A percentile compares a stretch with the other conserved stretches of the same genome.
These are phyloP conservation scores for Hoplostethus mediterraneus DNA, from an alignment of 2,797 vertebrate genomes.

Conservation along the genomic window DNA sequence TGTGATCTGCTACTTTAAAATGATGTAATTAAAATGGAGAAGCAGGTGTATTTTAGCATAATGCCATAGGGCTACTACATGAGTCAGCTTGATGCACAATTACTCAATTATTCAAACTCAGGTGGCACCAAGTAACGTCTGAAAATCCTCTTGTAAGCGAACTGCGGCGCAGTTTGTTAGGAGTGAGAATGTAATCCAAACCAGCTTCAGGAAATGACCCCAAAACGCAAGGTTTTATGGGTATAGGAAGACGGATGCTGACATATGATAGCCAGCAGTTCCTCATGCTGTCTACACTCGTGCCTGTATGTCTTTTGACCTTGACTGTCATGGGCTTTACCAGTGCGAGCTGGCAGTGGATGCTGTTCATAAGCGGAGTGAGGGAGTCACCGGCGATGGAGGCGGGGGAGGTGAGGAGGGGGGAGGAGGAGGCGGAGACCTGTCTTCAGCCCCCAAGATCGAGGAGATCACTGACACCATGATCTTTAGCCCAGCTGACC, in stretches of 20 bases:
- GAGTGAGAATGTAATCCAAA: too few relatives aligned
- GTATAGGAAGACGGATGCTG: too few relatives aligned
- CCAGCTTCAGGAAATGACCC: too few relatives aligned
- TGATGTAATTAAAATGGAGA: background rate
- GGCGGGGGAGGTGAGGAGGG: conserved; percentile 36
- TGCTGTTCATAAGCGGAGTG: conserved; percentile 86
- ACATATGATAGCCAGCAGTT: too few relatives aligned
- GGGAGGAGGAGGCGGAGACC: conserved; percentile 29
- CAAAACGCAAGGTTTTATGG: too few relatives aligned
- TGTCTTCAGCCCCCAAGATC: conserved; percentile 76
- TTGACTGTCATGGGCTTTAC: background rate
- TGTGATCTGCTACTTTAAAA: background rate
- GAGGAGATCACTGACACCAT: conserved; percentile 93
- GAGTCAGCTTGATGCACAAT: too few relatives aligned
- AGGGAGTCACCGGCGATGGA: conserved; percentile 77
- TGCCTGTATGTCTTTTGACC: background rate
- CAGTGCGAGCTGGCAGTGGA: conserved; percentile 92
- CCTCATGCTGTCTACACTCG: background rate
- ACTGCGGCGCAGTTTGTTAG: too few relatives aligned
- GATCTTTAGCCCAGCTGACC: conserved; percentile 89
- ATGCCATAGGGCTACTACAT: too few relatives aligned
- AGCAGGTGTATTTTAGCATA: too few relatives aligned
- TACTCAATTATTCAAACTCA: too few relatives aligned
- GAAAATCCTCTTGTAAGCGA: too few relatives aligned
- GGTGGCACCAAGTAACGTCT: too few relatives aligned